phyloP scores from a whole-genome alignment of 2,888 invertebrate genomes.

The Aethes cnicana region DNA sequence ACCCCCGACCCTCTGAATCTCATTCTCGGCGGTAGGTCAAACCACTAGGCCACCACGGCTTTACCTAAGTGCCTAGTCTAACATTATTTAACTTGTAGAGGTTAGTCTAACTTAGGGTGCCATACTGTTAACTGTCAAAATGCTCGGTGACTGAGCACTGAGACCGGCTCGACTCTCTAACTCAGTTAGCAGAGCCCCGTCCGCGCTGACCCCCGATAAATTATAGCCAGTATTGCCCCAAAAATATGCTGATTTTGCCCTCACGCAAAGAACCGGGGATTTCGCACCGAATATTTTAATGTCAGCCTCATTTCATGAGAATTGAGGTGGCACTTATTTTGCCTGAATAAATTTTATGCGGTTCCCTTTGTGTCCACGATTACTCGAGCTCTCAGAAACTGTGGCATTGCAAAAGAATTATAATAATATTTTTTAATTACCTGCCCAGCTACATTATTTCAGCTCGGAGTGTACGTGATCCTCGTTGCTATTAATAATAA shows the following conservation, averaged over 20 bases:
- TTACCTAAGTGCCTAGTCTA: too few species aligned
- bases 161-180: conserved; percentile 5
- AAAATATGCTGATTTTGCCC: conserved; percentile 31
- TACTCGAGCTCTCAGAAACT: neutral
- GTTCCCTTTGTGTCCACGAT: conserved; percentile 6
- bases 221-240: conserved; percentile 26
- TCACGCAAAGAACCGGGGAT: conserved; percentile 17
- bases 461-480: neutral
- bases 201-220: conserved; percentile 21
- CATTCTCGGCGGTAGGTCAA: too few species aligned
- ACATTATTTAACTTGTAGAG: neutral
- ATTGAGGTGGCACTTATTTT: conserved; percentile 30
- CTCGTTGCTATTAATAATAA: too few species aligned
- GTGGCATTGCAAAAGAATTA: neutral
- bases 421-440: conserved; percentile 10
- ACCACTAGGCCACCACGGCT: too few species aligned
- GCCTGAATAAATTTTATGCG: conserved; percentile 17
- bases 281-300: conserved; percentile 29
- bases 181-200: neutral
- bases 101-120: neutral
- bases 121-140: conserved; percentile 1
- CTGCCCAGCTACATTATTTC: conserved; percentile 1
- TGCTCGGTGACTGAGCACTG: neutral
- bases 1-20: too few species aligned
- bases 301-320: conserved; percentile 29